These are phyloP conservation scores for Numenius phaeopus DNA, from an alignment of 2,797 vertebrate species.

Conservation along the genomic window DNA sequence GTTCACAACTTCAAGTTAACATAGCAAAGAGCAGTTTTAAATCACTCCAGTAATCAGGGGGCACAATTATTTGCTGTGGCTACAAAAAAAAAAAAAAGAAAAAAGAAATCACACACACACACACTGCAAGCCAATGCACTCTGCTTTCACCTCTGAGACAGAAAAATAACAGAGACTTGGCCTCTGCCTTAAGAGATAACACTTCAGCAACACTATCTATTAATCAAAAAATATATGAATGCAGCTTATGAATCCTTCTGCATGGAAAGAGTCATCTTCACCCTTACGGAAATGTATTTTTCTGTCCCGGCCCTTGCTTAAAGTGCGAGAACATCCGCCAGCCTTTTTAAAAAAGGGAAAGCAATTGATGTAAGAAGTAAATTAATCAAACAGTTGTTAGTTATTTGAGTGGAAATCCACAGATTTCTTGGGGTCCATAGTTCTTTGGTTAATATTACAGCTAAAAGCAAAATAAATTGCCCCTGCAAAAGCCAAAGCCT, in stretches of 20 bases:
- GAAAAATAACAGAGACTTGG: slow-evolving; percentile 39
- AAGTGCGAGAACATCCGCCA: background rate
- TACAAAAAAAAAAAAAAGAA: background rate
- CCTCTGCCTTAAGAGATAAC: slow-evolving; percentile 24
- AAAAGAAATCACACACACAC: background rate
- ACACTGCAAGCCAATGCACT: background rate
- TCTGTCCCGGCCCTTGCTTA: background rate
- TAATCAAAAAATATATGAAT: slow-evolving; percentile 36
- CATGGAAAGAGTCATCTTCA: background rate
- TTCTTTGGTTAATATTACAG: background rate
- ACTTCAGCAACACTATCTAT: slow-evolving; percentile 24
- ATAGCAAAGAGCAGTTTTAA: slow-evolving; percentile 52
- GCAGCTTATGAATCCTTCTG: slow-evolving; percentile 1
- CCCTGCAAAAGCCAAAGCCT: background rate
- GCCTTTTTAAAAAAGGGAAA: background rate
- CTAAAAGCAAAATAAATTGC: background rate
- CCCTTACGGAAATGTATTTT: background rate
- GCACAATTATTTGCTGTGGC: slow-evolving; percentile 44
- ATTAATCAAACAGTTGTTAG: background rate
- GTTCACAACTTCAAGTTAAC: slow-evolving; percentile 62
- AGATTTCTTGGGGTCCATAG: background rate
- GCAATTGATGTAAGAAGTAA: background rate
- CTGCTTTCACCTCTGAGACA: background rate
- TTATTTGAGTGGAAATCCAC: background rate
- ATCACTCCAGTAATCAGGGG: slow-evolving; percentile 46